A percentile compares a stretch with the other conserved stretches of the same genome.
Evolutionary conservation across 2,113 vertebrate genomes (phyloP).

Genomic region (Gasterosteus aculeatus): DNA sequence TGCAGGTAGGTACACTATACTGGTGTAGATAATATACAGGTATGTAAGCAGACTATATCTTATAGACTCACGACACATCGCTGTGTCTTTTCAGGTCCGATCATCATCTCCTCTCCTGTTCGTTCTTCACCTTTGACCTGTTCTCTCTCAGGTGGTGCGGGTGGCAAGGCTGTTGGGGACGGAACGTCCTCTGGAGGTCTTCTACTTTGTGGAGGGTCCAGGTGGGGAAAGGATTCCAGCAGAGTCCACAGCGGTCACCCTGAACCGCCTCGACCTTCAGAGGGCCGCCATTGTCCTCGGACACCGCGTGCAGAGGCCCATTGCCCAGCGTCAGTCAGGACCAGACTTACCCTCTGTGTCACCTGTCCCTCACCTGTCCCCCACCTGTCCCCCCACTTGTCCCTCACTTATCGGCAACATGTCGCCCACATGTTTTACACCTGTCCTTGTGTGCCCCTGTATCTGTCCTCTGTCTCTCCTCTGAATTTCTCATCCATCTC

Average conservation of each 20-base stretch:
- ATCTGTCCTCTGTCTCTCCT: not conserved
- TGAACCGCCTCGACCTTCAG: slow-evolving; percentile 93
- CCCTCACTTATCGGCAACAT: not conserved
- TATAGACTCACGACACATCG: too few species aligned
- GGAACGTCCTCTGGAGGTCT: slow-evolving; percentile 88
- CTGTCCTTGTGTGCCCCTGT: not conserved
- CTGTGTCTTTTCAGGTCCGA: too few species aligned
- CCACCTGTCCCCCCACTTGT: not conserved
- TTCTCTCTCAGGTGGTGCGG: slow-evolving; percentile 87
- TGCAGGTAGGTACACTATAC: not conserved
- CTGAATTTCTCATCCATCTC: not conserved
- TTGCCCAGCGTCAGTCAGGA: slow-evolving; percentile 89
- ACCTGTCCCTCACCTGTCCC: not conserved
- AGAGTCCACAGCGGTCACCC: slow-evolving; percentile 84
- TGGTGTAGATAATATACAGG: not conserved
- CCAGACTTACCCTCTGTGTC: not conserved
- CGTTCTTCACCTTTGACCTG: not conserved
- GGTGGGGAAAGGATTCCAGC: slow-evolving; percentile 88
- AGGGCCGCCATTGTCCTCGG: slow-evolving; percentile 94
- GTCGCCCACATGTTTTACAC: not conserved
- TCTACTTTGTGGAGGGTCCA: slow-evolving; percentile 94
- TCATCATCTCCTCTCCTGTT: not conserved
- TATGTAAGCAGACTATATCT: too few species aligned
- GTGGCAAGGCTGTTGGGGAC: slow-evolving; percentile 84
- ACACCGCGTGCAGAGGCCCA: slow-evolving; percentile 88